These are phyloP conservation scores for Scaptodrosophila latifasciaeformis DNA, from an alignment of 2,888 invertebrate genomes.

Conservation along the genomic window DNA sequence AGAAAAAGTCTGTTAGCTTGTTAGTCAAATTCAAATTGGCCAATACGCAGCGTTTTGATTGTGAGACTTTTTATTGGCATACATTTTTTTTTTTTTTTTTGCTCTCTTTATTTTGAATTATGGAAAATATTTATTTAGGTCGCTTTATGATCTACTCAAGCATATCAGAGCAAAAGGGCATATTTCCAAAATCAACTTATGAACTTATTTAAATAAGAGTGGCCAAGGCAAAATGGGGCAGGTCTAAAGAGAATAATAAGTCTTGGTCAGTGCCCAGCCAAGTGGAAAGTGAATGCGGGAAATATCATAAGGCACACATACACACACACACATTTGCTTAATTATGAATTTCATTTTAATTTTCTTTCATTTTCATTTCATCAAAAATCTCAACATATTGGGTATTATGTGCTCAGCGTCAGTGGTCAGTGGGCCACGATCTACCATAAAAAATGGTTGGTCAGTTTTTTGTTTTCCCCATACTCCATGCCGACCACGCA, in stretches of 20 bases:
- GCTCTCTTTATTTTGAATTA: background rate
- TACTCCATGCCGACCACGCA: conserved; percentile 21
- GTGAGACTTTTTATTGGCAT: conserved; percentile 13
- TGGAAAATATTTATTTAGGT: background rate
- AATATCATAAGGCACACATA: conserved; percentile 33
- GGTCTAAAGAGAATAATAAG: too few relatives aligned
- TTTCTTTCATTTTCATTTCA: conserved; percentile 21
- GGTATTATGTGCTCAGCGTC: conserved; percentile 52
- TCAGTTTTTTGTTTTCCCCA: conserved; percentile 34
- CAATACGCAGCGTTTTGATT: too few relatives aligned
- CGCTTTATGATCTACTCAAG: conserved; percentile 38
- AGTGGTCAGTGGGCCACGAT: conserved; percentile 57
- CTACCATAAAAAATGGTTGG: too few relatives aligned
- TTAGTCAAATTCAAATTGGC: too few relatives aligned
- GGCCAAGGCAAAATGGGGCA: conserved; percentile 14
- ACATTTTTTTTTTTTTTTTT: conserved; percentile 8
- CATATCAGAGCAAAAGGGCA: background rate
- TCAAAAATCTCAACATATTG: conserved; percentile 21
- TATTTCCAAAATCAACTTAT: too few relatives aligned
- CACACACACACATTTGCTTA: conserved; percentile 43
- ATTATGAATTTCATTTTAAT: conserved; percentile 35
- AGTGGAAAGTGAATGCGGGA: conserved; percentile 71
- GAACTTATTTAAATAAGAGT: conserved; percentile 49
- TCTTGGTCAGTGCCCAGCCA: conserved; percentile 26
- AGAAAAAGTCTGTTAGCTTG: too few relatives aligned